A percentile compares a stretch with the other conserved stretches of the same genome.
Conservation (phyloP, 2,888 invertebrate species). For the Tanaodytes sp. region DNA sequence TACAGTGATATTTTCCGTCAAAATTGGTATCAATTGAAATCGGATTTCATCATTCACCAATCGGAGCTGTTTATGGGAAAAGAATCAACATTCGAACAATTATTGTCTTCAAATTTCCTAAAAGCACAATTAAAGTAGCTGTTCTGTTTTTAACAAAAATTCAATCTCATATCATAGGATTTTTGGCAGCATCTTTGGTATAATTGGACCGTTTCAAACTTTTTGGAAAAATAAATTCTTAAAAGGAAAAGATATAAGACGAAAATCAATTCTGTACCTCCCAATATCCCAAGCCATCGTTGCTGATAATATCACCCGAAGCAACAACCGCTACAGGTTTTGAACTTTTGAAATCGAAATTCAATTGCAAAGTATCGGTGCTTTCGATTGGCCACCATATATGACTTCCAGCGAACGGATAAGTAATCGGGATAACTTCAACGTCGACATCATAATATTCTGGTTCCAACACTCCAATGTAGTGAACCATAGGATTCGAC, state of each 20-base stretch:
- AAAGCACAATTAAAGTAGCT: too few relatives aligned
- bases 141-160: too few relatives aligned
- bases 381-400: slow-evolving; percentile 90
- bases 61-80: slow-evolving; percentile 76
- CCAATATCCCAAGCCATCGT: slow-evolving; percentile 87
- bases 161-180: too few relatives aligned
- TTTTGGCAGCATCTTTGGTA: too few relatives aligned
- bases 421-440: slow-evolving; percentile 90
- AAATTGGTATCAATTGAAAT: slow-evolving; percentile 85
- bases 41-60: slow-evolving; percentile 89
- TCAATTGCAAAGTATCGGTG: slow-evolving; percentile 82
- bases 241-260: neutral
- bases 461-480: slow-evolving; percentile 84
- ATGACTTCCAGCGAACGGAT: slow-evolving; percentile 91
- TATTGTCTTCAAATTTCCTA: too few relatives aligned
- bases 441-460: slow-evolving; percentile 89
- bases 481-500: slow-evolving; percentile 88
- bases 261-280: slow-evolving; percentile 77
- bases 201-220: too few relatives aligned
- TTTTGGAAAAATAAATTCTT: too few relatives aligned
- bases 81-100: neutral
- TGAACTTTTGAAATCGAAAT: slow-evolving; percentile 90
- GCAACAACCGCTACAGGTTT: slow-evolving; percentile 88
- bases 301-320: slow-evolving; percentile 84
- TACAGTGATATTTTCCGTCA: slow-evolving; percentile 84